phyloP scores from a whole-genome alignment of 2,888 invertebrate genomes.

The Parasteatoda lunata region DNA sequence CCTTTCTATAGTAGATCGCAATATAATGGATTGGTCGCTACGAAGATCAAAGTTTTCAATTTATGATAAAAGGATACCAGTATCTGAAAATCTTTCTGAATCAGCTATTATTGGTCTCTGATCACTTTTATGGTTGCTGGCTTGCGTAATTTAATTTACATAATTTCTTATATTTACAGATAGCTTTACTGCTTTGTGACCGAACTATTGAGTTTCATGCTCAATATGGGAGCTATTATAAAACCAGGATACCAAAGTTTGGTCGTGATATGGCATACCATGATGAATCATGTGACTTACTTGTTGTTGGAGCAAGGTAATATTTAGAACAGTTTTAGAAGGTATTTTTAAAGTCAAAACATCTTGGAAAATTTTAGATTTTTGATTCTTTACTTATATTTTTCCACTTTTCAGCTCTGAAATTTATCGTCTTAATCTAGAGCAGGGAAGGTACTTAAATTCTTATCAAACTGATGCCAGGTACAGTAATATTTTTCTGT shows the following conservation, averaged over 20 bases:
- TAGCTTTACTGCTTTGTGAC: conserved; percentile 91
- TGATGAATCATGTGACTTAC: conserved; percentile 90
- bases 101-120: no score
- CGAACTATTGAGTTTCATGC: conserved; percentile 97
- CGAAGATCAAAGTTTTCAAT: no score
- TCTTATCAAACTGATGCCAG: conserved; percentile 84
- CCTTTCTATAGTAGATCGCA: no score
- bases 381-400: neutral
- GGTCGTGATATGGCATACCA: conserved; percentile 96
- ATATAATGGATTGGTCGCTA: no score
- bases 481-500: conserved; percentile 69
- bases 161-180: conserved; percentile 77
- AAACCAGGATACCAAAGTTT: conserved; percentile 93
- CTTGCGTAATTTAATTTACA: no score
- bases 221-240: conserved; percentile 91
- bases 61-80: no score
- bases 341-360: neutral
- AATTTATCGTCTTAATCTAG: conserved; percentile 94
- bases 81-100: no score
- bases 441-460: conserved; percentile 93
- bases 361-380: neutral
- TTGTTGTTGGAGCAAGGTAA: conserved; percentile 90
- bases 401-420: conserved; percentile 80
- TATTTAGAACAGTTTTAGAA: conserved; percentile 69
- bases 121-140: no score